A percentile compares a stretch with the other conserved stretches of the same genome.
phyloP scores from a whole-genome alignment of 2,888 invertebrate species.

The Epinotia brunnichana region DNA sequence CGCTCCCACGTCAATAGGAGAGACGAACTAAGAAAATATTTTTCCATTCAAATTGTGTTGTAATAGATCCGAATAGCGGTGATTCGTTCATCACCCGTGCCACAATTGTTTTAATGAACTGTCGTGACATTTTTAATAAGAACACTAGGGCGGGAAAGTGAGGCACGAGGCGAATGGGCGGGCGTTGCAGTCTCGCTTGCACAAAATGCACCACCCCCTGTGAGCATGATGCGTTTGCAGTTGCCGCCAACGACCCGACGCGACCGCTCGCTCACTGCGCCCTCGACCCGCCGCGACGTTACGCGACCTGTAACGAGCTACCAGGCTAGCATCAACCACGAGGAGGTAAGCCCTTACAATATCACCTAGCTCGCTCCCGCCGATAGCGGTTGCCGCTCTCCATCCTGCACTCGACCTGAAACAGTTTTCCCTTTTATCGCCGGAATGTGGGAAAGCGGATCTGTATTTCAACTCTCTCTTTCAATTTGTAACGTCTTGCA shows the following conservation, averaged over 20 bases:
- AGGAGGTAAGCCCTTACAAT: constrained; percentile 80
- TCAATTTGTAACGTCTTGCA: constrained; percentile 70
- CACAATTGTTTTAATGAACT: constrained; percentile 28
- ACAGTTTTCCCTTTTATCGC: constrained; percentile 80
- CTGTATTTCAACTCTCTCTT: constrained; percentile 81
- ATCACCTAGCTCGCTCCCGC: constrained; percentile 58
- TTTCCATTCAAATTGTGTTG: not conserved
- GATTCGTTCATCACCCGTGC: not conserved
- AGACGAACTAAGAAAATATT: not conserved
- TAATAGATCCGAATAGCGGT: constrained; percentile 4
- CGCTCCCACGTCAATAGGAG: not conserved
- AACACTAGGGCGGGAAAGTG: constrained; percentile 82
- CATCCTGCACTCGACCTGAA: constrained; percentile 60
- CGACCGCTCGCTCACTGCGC: constrained; percentile 70
- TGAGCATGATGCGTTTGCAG: constrained; percentile 72
- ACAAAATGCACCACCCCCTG: constrained; percentile 79
- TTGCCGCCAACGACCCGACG: constrained; percentile 66
- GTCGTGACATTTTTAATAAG: constrained; percentile 51
- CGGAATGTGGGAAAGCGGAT: constrained; percentile 82
- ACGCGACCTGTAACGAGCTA: constrained; percentile 81
- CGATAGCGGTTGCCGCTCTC: constrained; percentile 60
- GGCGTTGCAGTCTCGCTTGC: constrained; percentile 81
- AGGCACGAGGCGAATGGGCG: constrained; percentile 81
- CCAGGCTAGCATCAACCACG: constrained; percentile 72
- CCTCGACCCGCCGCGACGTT: constrained; percentile 63